Evolutionary conservation across 2,888 invertebrate species (phyloP).

Genomic region (Philaethria dido): DNA sequence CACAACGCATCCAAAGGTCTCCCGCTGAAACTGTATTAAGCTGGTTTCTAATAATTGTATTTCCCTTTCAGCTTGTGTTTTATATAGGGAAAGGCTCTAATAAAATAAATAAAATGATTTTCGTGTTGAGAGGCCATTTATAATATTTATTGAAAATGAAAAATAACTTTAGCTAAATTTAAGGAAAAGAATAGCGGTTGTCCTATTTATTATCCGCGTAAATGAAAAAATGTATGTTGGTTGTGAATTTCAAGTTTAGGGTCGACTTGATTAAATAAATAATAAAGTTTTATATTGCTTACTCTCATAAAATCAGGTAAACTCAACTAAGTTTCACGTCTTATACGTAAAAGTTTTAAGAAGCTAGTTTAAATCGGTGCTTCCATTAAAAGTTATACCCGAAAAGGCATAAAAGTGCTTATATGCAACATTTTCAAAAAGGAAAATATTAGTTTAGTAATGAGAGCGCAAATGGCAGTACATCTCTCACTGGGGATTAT

Average conservation of each 20-base stretch:
- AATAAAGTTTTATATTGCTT: slow-evolving; percentile 40
- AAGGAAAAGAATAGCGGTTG: background rate
- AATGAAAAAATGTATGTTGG: slow-evolving; percentile 4
- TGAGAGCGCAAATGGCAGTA: slow-evolving; percentile 43
- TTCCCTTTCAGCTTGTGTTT: slow-evolving; percentile 14
- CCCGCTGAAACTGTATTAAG: slow-evolving; percentile 53
- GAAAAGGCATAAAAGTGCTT: slow-evolving; percentile 43
- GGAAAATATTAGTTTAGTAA: slow-evolving; percentile 47
- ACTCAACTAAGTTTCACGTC: slow-evolving; percentile 41
- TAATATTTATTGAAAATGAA: no score
- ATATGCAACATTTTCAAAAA: slow-evolving; percentile 34
- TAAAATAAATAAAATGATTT: background rate
- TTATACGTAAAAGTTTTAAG: slow-evolving; percentile 45
- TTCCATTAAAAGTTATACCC: slow-evolving; percentile 46
- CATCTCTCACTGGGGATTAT: slow-evolving; percentile 38
- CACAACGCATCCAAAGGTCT: slow-evolving; percentile 46
- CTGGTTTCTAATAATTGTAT: slow-evolving; percentile 35
- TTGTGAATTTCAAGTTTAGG: background rate
- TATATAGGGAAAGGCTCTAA: background rate
- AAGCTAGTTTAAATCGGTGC: slow-evolving; percentile 45
- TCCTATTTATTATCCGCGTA: background rate
- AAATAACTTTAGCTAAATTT: no score
- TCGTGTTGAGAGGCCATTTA: background rate
- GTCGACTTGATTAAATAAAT: slow-evolving; percentile 27
- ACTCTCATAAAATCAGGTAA: slow-evolving; percentile 34